phyloP scores from a whole-genome alignment of 2,797 vertebrate genomes.

The Melanotaenia parkinsoni region DNA sequence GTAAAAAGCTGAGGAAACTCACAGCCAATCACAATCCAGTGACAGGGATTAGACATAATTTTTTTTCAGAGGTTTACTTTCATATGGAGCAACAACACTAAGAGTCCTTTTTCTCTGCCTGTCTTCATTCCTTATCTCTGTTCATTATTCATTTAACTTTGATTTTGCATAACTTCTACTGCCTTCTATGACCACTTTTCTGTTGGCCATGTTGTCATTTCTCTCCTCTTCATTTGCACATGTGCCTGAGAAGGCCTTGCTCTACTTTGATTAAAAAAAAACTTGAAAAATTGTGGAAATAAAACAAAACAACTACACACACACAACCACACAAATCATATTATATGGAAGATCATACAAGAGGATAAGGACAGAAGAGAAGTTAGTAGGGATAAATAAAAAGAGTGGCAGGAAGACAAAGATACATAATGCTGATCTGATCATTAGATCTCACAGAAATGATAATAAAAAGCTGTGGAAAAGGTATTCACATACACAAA shows the following conservation, averaged over 20 bases:
- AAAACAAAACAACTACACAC: constrained; percentile 14
- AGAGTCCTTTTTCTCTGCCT: constrained; percentile 27
- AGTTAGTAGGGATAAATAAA: constrained; percentile 28
- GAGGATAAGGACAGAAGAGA: constrained; percentile 20
- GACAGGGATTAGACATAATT: constrained; percentile 39
- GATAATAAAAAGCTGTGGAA: constrained; percentile 37
- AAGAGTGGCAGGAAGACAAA: constrained; percentile 22
- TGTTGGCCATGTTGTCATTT: constrained; percentile 21
- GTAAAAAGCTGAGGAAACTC: constrained; percentile 41
- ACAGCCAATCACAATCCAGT: constrained; percentile 46
- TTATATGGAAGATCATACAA: constrained; percentile 45
- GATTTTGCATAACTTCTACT: constrained; percentile 28
- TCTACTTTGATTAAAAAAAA: constrained; percentile 1
- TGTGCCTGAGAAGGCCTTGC: constrained; percentile 30
- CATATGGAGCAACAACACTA: constrained; percentile 23
- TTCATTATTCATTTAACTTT: constrained; percentile 3
- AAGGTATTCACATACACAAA: constrained; percentile 34
- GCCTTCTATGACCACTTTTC: constrained; percentile 17
- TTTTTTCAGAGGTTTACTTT: constrained; percentile 45
- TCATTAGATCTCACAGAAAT: constrained; percentile 50
- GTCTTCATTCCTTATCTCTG: constrained; percentile 19
- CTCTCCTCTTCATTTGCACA: constrained; percentile 33
- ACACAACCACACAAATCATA: too few species aligned
- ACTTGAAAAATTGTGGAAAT: constrained; percentile 17
- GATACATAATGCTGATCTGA: constrained; percentile 44